phyloP scores from a whole-genome alignment of 2,113 vertebrate genomes.

The Delphinus delphis region DNA sequence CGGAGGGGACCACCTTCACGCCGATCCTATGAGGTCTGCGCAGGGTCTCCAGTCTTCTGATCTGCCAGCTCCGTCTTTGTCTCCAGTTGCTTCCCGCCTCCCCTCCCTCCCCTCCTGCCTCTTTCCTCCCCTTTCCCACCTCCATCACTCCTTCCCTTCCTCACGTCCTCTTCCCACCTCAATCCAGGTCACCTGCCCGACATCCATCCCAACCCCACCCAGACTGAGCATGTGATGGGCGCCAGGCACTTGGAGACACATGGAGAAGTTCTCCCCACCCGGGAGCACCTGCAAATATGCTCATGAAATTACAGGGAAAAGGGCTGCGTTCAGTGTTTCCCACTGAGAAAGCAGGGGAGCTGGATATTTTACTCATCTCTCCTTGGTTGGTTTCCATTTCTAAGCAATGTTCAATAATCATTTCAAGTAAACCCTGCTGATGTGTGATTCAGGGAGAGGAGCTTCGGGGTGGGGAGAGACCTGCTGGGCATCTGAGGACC shows the following conservation, averaged over 20 bases:
- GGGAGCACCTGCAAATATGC: rapidly evolving
- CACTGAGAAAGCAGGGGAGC: not conserved
- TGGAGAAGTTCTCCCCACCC: no score
- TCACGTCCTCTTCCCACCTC: not conserved
- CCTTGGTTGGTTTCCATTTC: not conserved
- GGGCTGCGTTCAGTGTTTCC: not conserved
- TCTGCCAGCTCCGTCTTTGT: rapidly evolving
- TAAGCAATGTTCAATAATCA: no score
- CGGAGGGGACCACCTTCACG: rapidly evolving
- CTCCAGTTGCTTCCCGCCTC: not conserved
- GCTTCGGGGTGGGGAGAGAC: not conserved
- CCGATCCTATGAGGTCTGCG: rapidly evolving
- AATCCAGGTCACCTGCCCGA: no score
- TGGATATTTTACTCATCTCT: not conserved
- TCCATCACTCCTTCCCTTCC: not conserved
- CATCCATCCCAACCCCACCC: rapidly evolving
- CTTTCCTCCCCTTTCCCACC: not conserved
- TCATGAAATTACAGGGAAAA: rapidly evolving
- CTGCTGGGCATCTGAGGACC: not conserved
- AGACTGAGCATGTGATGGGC: rapidly evolving
- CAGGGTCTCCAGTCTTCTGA: no score
- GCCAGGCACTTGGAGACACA: rapidly evolving
- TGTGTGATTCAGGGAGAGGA: not conserved
- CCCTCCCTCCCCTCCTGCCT: not conserved
- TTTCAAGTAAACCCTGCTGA: not conserved